Base-by-base conservation (phyloP, 1,140 invertebrate species). In the Sipha flava region DNA sequence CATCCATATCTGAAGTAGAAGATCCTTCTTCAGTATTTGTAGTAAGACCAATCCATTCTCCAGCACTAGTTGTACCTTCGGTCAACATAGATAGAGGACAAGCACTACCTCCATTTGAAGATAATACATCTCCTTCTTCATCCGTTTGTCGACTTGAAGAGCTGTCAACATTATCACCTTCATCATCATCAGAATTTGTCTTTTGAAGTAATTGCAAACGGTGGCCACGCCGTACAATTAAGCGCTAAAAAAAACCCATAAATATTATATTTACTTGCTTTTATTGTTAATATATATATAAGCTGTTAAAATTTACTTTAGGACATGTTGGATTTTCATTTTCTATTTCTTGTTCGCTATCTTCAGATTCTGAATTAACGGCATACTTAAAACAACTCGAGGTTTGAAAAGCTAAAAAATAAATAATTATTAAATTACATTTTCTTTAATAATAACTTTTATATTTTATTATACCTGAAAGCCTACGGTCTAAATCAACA, bases 21-120 rank as follows among this genome's bases (percentile, higher is more conserved):
- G 93, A 94, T 83, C 92, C 93, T 79, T 94, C 93, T 84, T 92
- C 91, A 85, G 92, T 94, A 84, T 95, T 95, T 68, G 93, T 94
- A 16, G 93, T 95, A 79, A 94, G 87, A 84, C 86, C 93, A 88
- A 90, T 90, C 92, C 93, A 95, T 85, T 95, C 93, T 57, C 91
- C 91, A 72, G 91, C 91, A 16, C 91, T 92, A 68, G 91, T 91
- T 45, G 89, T 90, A 16, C 84, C 86, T 80, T 89, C 88, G 3
- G 86, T 86, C 3, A 88, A 84, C 82, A 87, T 66, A 9, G 77
- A 64, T 34, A 80, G 23, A 7, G 83, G 82, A 29, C 82, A 84
- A 66, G 77, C 83, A 64, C 81, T 82, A 83, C 88, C 88, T 16
- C 88, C 88, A 21, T 81, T 79, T 9, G 80, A 82, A 12, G 80